phyloP scores from a whole-genome alignment of 2,888 invertebrate species.

The Caenorhabditis wallacei region DNA sequence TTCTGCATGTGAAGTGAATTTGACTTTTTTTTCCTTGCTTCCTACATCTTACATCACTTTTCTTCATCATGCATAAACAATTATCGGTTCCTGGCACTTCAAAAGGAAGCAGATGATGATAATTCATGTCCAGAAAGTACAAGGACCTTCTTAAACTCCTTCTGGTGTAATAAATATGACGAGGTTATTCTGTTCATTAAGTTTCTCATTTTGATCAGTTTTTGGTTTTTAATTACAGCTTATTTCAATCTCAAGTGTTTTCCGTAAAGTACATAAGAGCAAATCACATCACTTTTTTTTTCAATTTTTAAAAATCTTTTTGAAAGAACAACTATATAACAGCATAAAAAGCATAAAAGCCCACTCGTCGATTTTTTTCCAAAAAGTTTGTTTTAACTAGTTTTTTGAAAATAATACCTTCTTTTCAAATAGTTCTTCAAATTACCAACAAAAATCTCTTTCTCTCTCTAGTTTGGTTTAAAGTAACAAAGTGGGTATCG shows the following conservation, averaged over 20 bases:
- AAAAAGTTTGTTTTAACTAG: too few species aligned
- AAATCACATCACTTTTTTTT: too few species aligned
- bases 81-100: conserved; percentile 32
- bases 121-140: conserved; percentile 34
- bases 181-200: too few species aligned
- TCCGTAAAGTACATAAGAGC: too few species aligned
- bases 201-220: too few species aligned
- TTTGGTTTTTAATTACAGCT: too few species aligned
- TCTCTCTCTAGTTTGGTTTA: conserved; percentile 51
- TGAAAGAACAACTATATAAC: too few species aligned
- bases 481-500: conserved; percentile 19
- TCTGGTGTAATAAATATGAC: conserved; percentile 31
- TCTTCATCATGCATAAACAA: conserved; percentile 38
- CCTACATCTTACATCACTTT: conserved; percentile 39
- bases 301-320: too few species aligned
- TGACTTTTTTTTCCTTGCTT: conserved; percentile 21
- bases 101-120: conserved; percentile 19
- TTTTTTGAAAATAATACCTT: too few species aligned
- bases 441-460: conserved; percentile 12
- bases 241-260: not conserved
- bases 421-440: too few species aligned
- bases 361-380: too few species aligned
- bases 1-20: not conserved
- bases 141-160: conserved; percentile 14
- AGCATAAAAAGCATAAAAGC: too few species aligned